These are phyloP conservation scores for Carposina sasakii DNA, from an alignment of 1,140 invertebrate species.

Conservation along the genomic window DNA sequence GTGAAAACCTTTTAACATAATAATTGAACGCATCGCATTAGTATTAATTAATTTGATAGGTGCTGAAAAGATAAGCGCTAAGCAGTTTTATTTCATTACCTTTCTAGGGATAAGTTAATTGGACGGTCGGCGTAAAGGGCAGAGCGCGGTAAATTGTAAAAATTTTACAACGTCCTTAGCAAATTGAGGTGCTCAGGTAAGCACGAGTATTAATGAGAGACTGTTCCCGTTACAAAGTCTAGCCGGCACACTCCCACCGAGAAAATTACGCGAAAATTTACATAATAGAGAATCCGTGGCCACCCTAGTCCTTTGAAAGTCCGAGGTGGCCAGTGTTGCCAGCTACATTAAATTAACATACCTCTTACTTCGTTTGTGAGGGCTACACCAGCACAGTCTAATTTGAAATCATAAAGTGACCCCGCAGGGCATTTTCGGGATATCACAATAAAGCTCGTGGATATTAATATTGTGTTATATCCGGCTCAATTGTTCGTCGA, in stretches of 20 bases:
- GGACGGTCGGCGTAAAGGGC: too few relatives aligned
- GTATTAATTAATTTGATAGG: too few relatives aligned
- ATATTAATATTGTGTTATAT: too few relatives aligned
- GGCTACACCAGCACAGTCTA: slow-evolving; percentile 36
- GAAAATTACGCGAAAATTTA: slow-evolving; percentile 66
- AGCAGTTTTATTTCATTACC: too few relatives aligned
- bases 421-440: too few relatives aligned
- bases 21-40: too few relatives aligned
- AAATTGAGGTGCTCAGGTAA: slow-evolving; percentile 44
- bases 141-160: too few relatives aligned
- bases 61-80: too few relatives aligned
- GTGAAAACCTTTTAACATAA: too few relatives aligned
- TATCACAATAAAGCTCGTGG: too few relatives aligned
- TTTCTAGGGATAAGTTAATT: too few relatives aligned
- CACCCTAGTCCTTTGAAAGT: slow-evolving; percentile 62
- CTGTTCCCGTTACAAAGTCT: slow-evolving; percentile 59
- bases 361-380: slow-evolving; percentile 55
- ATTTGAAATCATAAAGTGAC: slow-evolving; percentile 36
- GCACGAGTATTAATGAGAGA: slow-evolving; percentile 56
- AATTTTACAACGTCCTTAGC: slow-evolving; percentile 29
- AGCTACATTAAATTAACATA: slow-evolving; percentile 66
- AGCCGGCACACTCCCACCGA: slow-evolving; percentile 43
- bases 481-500: too few relatives aligned
- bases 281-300: slow-evolving; percentile 69
- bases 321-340: slow-evolving; percentile 50